A percentile compares a stretch with the other conserved stretches of the same genome.
These are phyloP conservation scores for Antedon mediterranea DNA, from an alignment of 53 echinoderm and acorn worm species.

Conservation along the genomic window DNA sequence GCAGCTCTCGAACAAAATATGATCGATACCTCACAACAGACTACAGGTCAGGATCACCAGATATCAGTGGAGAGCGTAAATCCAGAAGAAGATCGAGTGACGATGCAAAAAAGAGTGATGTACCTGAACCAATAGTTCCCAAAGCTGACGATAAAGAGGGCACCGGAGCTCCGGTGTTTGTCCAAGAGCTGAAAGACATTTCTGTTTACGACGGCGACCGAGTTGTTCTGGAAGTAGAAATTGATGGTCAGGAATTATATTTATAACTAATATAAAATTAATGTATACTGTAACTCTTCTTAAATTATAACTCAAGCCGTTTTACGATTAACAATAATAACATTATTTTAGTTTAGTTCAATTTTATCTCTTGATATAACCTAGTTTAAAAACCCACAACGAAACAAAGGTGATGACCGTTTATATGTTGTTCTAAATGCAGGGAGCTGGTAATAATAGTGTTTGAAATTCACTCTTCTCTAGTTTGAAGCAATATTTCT, in stretches of 20 bases:
- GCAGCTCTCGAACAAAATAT: neutral
- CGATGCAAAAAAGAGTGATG: conserved; percentile 17
- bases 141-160: conserved; percentile 45
- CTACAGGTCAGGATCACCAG: neutral
- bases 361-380: too few species aligned
- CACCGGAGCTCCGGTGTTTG: conserved; percentile 59
- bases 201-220: conserved; percentile 77
- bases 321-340: too few species aligned
- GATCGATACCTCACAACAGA: neutral
- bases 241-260: conserved; percentile 70
- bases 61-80: neutral
- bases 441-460: too few species aligned
- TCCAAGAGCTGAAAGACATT: conserved; percentile 39
- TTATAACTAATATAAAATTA: too few species aligned
- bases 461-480: too few species aligned
- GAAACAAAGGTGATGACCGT: too few species aligned
- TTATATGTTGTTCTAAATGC: too few species aligned
- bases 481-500: too few species aligned
- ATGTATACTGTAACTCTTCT: too few species aligned
- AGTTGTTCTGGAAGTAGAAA: conserved; percentile 69
- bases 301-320: too few species aligned
- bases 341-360: too few species aligned
- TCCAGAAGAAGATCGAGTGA: neutral
- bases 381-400: too few species aligned
- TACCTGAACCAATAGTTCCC: neutral